phyloP scores from a whole-genome alignment of 2,113 vertebrate species.

The Aphyosemion australe region DNA sequence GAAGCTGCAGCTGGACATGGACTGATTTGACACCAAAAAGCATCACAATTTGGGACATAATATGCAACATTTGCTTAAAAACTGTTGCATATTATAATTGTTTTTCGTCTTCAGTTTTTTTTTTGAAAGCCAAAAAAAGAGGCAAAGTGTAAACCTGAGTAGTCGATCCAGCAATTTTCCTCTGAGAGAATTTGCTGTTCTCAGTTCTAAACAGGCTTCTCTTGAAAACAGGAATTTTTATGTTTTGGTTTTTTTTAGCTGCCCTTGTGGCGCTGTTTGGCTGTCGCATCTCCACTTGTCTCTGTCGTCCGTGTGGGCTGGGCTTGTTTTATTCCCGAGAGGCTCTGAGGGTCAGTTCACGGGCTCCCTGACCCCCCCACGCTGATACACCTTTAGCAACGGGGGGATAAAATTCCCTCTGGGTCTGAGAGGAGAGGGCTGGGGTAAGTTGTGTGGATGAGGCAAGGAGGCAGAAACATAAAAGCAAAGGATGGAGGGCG shows the following conservation, averaged over 20 bases:
- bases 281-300: conserved; percentile 66
- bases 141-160: conserved; percentile 42
- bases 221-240: conserved; percentile 75
- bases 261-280: conserved; percentile 45
- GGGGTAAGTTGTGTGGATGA: conserved; percentile 50
- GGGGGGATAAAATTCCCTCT: conserved; percentile 22
- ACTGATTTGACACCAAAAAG: conserved; percentile 63
- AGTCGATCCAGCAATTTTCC: conserved; percentile 32
- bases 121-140: conserved; percentile 21
- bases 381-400: conserved; percentile 44
- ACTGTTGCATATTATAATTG: conserved; percentile 64
- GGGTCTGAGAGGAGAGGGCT: conserved; percentile 35
- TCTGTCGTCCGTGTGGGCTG: conserved; percentile 46
- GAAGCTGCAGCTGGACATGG: conserved; percentile 76
- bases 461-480: conserved; percentile 11
- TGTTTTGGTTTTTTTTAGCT: conserved; percentile 45
- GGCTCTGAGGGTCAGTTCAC: conserved; percentile 51
- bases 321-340: conserved; percentile 41
- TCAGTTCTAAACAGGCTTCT: conserved; percentile 65
- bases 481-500: conserved; percentile 19
- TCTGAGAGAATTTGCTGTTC: conserved; percentile 55
- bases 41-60: conserved; percentile 45
- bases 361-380: conserved; percentile 43
- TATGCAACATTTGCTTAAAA: conserved; percentile 60
- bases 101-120: conserved; percentile 27